Evolutionary conservation across 2,797 vertebrate genomes (phyloP).

Genomic region (Trematomus bernacchii): DNA sequence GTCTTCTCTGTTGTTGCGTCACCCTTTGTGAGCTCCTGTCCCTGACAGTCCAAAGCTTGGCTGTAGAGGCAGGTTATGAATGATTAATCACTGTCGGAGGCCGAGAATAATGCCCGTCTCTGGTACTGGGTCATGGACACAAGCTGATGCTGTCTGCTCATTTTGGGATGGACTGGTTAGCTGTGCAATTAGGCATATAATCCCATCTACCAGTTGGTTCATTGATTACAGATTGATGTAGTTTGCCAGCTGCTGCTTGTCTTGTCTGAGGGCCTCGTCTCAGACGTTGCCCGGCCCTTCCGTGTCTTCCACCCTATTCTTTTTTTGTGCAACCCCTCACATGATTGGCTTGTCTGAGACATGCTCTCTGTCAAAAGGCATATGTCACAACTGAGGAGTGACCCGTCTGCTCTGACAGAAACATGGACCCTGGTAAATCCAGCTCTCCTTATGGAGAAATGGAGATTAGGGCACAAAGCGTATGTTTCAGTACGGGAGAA

Average conservation of each 20-base stretch:
- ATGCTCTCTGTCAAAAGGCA: conserved; percentile 79
- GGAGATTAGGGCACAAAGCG: conserved; percentile 67
- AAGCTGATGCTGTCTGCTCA: conserved; percentile 84
- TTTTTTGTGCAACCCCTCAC: conserved; percentile 48
- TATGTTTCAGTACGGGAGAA: conserved; percentile 70
- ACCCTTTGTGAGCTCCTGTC: conserved; percentile 55
- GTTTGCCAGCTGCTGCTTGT: conserved; percentile 93
- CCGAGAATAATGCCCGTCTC: conserved; percentile 75
- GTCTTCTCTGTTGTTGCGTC: conserved; percentile 10
- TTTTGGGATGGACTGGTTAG: conserved; percentile 80
- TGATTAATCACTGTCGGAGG: conserved; percentile 73
- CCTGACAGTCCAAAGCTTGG: conserved; percentile 67
- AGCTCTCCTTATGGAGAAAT: conserved; percentile 56
- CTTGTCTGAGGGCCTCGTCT: conserved; percentile 77
- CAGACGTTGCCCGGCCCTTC: conserved; percentile 67
- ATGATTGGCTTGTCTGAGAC: conserved; percentile 79
- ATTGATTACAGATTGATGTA: conserved; percentile 94
- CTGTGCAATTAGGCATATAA: conserved; percentile 89
- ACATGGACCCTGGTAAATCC: conserved; percentile 47
- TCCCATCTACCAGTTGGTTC: conserved; percentile 88
- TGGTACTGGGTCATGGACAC: conserved; percentile 80
- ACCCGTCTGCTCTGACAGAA: conserved; percentile 59
- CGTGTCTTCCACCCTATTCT: conserved; percentile 65
- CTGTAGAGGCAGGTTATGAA: conserved; percentile 75
- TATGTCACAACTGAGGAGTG: conserved; percentile 80